Evolutionary conservation across 2,113 vertebrate species (phyloP).

Genomic region (Tupaia tana): DNA sequence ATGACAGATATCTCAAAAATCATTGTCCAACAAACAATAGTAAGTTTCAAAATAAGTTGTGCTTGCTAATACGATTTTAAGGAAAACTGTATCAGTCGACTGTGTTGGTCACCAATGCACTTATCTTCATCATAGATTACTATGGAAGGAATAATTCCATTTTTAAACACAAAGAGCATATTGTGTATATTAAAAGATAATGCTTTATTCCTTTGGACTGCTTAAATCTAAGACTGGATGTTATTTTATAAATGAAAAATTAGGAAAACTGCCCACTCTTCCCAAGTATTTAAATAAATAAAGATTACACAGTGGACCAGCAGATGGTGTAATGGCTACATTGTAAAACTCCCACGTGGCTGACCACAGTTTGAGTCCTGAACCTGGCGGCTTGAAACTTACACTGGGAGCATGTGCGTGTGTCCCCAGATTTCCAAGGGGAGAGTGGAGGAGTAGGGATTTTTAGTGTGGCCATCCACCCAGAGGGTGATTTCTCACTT

Average conservation of each 20-base stretch:
- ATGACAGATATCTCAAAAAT: neutral
- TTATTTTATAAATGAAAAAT: slow-evolving; percentile 31
- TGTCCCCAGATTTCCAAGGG: too few species aligned
- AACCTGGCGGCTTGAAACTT: too few species aligned
- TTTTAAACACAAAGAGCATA: slow-evolving; percentile 10
- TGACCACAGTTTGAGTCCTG: too few species aligned
- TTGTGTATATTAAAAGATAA: neutral
- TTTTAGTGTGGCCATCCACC: too few species aligned
- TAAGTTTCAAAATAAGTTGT: slow-evolving; percentile 39
- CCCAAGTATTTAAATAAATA: neutral
- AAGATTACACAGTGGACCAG: neutral
- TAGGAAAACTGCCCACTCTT: neutral
- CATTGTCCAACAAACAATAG: neutral
- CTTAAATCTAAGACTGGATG: neutral
- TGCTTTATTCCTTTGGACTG: neutral
- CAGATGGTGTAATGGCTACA: too few species aligned
- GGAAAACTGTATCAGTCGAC: neutral
- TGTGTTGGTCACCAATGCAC: neutral
- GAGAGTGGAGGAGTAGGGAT: too few species aligned
- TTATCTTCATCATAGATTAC: neutral
- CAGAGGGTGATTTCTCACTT: too few species aligned
- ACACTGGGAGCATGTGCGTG: too few species aligned
- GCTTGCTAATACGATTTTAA: neutral
- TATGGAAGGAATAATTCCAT: neutral
- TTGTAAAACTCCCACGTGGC: too few species aligned